Percentiles rank a stretch among this genome's conserved stretches.
phyloP scores from a whole-genome alignment of 2,113 vertebrate species.

The Spea bombifrons region DNA sequence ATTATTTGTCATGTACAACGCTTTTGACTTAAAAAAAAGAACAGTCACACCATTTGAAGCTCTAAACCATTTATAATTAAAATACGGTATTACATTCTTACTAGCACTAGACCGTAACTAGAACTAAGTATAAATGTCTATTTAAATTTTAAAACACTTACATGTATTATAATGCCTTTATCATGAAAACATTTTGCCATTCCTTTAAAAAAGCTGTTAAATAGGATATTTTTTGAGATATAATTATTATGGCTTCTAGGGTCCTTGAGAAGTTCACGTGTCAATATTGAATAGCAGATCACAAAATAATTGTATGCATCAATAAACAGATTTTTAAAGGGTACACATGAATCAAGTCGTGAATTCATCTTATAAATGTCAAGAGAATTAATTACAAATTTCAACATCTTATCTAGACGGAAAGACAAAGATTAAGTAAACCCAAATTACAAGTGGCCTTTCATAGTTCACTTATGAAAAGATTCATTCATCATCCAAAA shows the following conservation, averaged over 20 bases:
- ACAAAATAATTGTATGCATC: constrained; percentile 7
- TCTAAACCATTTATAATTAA: no score
- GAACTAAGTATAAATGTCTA: no score
- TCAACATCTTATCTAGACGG: constrained; percentile 35
- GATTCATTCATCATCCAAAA: constrained; percentile 35
- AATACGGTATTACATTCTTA: no score
- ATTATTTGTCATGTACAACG: no score
- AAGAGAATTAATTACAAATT: constrained; percentile 40
- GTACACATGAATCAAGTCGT: constrained; percentile 1
- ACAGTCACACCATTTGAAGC: no score
- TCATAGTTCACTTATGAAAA: constrained; percentile 22
- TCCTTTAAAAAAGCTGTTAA: no score
- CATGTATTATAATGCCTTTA: no score
- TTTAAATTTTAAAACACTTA: no score
- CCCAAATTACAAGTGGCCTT: constrained; percentile 33
- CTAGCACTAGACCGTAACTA: no score
- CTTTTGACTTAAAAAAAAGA: no score
- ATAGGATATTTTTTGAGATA: not conserved
- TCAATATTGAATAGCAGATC: not conserved
- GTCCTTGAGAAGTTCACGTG: constrained; percentile 5
- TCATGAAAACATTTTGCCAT: no score
- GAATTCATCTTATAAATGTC: constrained; percentile 34
- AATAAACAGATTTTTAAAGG: constrained; percentile 21
- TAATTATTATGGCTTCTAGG: not conserved
- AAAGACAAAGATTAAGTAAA: constrained; percentile 29